phyloP scores from a whole-genome alignment of 1,140 invertebrate genomes.

The Sinella curviseta region DNA sequence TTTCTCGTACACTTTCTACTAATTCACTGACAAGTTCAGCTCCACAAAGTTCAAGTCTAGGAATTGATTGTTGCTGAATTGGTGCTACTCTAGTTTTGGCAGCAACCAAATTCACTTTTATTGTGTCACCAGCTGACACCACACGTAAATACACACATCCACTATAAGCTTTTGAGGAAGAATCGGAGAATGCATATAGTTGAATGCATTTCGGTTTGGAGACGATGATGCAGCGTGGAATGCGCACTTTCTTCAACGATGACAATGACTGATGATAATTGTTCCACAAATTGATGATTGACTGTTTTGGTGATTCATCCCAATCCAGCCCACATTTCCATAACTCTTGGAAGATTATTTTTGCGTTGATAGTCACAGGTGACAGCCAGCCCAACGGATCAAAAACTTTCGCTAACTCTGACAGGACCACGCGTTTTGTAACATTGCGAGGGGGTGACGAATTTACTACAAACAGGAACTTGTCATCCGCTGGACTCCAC shows the following conservation, averaged over 20 bases:
- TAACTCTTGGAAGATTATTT: slow-evolving; percentile 39
- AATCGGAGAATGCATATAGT: background rate
- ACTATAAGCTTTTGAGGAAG: background rate
- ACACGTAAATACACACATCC: background rate
- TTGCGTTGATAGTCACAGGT: slow-evolving; percentile 39
- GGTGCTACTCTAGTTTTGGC: slow-evolving; percentile 10
- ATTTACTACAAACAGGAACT: slow-evolving; percentile 18
- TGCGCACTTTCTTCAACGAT: background rate
- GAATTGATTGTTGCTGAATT: background rate
- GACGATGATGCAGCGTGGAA: slow-evolving; percentile 9
- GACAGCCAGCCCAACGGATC: slow-evolving; percentile 42
- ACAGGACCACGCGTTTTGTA: slow-evolving; percentile 40
- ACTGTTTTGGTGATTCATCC: slow-evolving; percentile 33
- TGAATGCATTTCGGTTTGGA: background rate
- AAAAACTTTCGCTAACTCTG: slow-evolving; percentile 34
- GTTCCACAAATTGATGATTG: background rate
- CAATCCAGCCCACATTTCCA: slow-evolving; percentile 44
- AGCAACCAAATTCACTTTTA: background rate
- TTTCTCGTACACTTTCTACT: background rate
- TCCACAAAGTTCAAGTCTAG: slow-evolving; percentile 2
- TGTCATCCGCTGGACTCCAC: slow-evolving; percentile 38
- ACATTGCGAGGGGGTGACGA: background rate
- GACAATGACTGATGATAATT: background rate
- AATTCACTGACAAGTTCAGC: background rate
- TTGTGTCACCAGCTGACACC: too few species aligned